Conservation (phyloP, 2,888 invertebrate genomes). For the Ethmia dodecea region DNA sequence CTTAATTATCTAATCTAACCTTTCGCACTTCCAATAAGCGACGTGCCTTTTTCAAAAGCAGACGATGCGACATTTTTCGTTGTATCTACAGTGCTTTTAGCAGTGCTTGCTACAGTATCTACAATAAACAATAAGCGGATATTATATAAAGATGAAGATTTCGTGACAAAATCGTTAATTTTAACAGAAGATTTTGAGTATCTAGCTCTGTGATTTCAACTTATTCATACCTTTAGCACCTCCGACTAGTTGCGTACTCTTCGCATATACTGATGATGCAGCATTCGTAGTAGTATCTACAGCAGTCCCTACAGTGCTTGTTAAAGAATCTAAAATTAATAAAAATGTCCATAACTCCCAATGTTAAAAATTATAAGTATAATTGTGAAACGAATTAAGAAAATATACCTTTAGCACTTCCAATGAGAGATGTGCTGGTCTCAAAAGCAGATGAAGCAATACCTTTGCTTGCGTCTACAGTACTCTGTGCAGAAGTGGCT, state of each 20-base stretch:
- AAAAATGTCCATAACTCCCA: no score
- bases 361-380: no score
- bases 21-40: slow-evolving; percentile 33
- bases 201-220: no score
- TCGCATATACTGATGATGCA: slow-evolving; percentile 12
- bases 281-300: slow-evolving; percentile 15
- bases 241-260: slow-evolving; percentile 11
- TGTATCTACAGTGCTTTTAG: slow-evolving; percentile 29
- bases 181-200: slow-evolving; percentile 16
- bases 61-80: slow-evolving; percentile 40
- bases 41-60: slow-evolving; percentile 41
- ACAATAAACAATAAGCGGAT: slow-evolving; percentile 11
- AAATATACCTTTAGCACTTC: slow-evolving; percentile 31
- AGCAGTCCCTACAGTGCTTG: slow-evolving; percentile 9
- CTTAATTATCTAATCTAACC: no score
- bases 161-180: slow-evolving; percentile 17
- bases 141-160: no score
- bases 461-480: slow-evolving; percentile 40
- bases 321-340: no score
- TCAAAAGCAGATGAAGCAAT: slow-evolving; percentile 39
- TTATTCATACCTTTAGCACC: slow-evolving; percentile 13
- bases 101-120: slow-evolving; percentile 28
- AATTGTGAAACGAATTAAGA: no score
- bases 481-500: slow-evolving; percentile 26
- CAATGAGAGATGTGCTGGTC: slow-evolving; percentile 35